These are phyloP conservation scores for Varecia variegata DNA, from an alignment of 2,797 vertebrate species.

Conservation along the genomic window DNA sequence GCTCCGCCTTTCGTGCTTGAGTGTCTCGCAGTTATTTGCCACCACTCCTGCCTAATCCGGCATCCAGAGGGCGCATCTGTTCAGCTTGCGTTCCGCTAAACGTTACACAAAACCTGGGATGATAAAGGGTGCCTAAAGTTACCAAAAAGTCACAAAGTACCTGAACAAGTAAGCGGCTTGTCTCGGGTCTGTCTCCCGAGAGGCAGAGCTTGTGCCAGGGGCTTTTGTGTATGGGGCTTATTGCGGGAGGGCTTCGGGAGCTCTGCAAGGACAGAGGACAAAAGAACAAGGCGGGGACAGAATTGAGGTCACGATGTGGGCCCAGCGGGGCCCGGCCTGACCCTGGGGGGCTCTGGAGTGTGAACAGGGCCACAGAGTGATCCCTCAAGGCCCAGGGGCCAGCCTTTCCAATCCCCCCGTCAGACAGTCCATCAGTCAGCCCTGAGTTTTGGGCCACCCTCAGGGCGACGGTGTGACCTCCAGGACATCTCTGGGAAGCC, in stretches of 20 bases:
- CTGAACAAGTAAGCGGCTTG: neutral
- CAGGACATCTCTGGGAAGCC: too few relatives aligned
- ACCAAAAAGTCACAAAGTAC: neutral
- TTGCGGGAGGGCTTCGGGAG: neutral
- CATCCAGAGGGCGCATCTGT: neutral
- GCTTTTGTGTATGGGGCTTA: neutral
- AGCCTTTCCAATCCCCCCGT: too few relatives aligned
- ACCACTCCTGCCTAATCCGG: neutral
- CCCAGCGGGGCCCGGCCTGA: neutral
- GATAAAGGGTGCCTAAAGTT: neutral
- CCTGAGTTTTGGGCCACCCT: too few relatives aligned
- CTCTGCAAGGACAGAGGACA: neutral
- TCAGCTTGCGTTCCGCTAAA: neutral
- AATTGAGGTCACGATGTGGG: too few relatives aligned
- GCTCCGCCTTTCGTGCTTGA: neutral
- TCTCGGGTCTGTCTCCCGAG: neutral
- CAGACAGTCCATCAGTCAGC: too few relatives aligned
- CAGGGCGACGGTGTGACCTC: too few relatives aligned
- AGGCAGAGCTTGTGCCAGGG: neutral
- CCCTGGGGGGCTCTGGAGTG: too few relatives aligned
- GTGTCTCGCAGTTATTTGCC: too few relatives aligned
- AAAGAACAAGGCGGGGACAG: neutral
- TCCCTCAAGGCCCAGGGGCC: too few relatives aligned
- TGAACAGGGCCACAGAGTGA: neutral
- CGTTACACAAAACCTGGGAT: neutral